Evolutionary conservation across 2,797 vertebrate genomes (phyloP).

Genomic region (Todus mexicanus): DNA sequence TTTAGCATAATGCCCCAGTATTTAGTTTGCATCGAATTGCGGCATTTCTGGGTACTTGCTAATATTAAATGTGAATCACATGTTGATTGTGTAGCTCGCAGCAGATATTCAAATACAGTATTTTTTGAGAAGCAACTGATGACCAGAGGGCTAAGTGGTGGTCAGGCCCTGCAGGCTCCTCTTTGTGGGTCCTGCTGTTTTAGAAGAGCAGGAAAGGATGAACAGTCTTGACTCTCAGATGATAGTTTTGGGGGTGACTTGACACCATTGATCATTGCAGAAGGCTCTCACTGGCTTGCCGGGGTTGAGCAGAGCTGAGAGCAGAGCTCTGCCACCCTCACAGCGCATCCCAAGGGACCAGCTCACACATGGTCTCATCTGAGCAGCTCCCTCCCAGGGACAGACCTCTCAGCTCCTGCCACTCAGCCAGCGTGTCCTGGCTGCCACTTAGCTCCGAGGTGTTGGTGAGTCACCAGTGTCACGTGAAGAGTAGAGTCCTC

Average conservation of each 20-base stretch:
- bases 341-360: fast-evolving
- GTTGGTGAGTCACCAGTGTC: neutral
- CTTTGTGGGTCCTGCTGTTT: neutral
- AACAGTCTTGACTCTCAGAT: neutral
- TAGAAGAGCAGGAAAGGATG: neutral
- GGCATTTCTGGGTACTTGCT: neutral
- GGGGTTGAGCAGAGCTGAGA: neutral
- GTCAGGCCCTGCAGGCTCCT: neutral
- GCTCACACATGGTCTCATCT: neutral
- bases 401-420: neutral
- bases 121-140: neutral
- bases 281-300: neutral
- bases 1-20: neutral
- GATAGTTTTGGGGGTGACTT: neutral
- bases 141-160: neutral
- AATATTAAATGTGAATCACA: neutral
- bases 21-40: neutral
- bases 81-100: neutral
- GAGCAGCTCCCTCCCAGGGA: neutral
- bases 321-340: neutral
- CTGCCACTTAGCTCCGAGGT: neutral
- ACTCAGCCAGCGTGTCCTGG: neutral
- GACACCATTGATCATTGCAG: neutral
- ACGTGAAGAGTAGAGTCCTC: neutral
- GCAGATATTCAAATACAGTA: neutral